Evolutionary conservation across 2,113 vertebrate genomes (phyloP).

Genomic region (Galeopterus variegatus): DNA sequence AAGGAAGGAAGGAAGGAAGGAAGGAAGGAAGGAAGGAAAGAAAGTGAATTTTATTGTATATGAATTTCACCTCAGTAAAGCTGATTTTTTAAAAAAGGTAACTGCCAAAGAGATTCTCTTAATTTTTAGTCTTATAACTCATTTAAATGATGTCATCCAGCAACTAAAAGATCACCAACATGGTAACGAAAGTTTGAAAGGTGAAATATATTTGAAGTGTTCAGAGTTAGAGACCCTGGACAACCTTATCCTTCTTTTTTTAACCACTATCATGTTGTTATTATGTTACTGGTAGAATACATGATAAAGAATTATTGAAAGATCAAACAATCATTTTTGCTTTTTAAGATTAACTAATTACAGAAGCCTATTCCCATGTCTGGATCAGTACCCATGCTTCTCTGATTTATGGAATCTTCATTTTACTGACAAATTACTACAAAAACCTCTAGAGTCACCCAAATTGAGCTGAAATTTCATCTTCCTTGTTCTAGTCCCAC

Average conservation of each 20-base stretch:
- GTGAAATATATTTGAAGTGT: not conserved
- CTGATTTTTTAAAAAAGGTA: slow-evolving; percentile 45
- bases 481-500: slow-evolving; percentile 29
- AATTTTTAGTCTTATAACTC: not conserved
- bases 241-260: not conserved
- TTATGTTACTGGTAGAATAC: not conserved
- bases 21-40: too few relatives aligned
- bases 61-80: not conserved
- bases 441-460: slow-evolving; percentile 46
- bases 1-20: too few relatives aligned
- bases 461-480: slow-evolving; percentile 63
- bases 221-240: not conserved
- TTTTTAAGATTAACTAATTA: slow-evolving; percentile 64
- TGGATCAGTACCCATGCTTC: not conserved
- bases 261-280: not conserved
- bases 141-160: slow-evolving; percentile 35
- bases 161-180: slow-evolving; percentile 25
- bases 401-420: slow-evolving; percentile 51
- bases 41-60: not conserved
- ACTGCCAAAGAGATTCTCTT: slow-evolving; percentile 20
- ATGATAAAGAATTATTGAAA: slow-evolving; percentile 59
- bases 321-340: slow-evolving; percentile 20
- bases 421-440: slow-evolving; percentile 26
- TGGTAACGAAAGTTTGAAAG: not conserved
- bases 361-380: slow-evolving; percentile 50